A percentile compares a stretch with the other conserved stretches of the same genome.
Evolutionary conservation across 2,797 vertebrate genomes (phyloP).

Genomic region (Phataginus tricuspis): DNA sequence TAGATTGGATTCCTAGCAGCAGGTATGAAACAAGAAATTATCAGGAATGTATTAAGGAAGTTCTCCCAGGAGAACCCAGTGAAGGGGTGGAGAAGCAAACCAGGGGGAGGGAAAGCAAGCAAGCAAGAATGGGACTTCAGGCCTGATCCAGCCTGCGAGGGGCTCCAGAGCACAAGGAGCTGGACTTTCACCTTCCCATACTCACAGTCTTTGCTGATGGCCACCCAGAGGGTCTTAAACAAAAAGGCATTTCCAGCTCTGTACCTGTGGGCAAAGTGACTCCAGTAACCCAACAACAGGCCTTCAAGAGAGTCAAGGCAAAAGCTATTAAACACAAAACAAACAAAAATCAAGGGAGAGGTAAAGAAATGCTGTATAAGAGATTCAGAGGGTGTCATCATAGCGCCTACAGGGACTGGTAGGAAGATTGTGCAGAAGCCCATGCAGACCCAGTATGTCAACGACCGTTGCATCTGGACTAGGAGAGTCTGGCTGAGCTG

Average conservation of each 20-base stretch:
- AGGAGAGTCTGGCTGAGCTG: not conserved
- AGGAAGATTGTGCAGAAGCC: not conserved
- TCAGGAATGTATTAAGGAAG: not conserved
- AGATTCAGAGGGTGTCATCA: not conserved
- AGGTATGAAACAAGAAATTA: not conserved
- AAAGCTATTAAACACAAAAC: not conserved
- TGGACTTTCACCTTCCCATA: not conserved
- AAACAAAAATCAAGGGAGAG: not conserved
- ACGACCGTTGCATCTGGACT: not conserved
- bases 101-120: not conserved
- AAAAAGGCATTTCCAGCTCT: not conserved
- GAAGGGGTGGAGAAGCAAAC: not conserved
- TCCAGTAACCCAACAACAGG: not conserved
- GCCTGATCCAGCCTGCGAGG: not conserved
- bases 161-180: not conserved
- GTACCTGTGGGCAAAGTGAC: not conserved
- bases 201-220: not conserved
- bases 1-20: not conserved
- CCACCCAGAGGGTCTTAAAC: not conserved
- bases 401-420: not conserved
- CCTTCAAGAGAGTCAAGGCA: not conserved
- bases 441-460: not conserved
- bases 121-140: not conserved
- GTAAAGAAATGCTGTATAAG: not conserved
- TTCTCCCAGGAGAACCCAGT: not conserved